A percentile compares a stretch with the other conserved stretches of the same genome.
phyloP scores from a whole-genome alignment of 37 sponge, comb jelly and placozoan genomes.

The Crambe crambe region DNA sequence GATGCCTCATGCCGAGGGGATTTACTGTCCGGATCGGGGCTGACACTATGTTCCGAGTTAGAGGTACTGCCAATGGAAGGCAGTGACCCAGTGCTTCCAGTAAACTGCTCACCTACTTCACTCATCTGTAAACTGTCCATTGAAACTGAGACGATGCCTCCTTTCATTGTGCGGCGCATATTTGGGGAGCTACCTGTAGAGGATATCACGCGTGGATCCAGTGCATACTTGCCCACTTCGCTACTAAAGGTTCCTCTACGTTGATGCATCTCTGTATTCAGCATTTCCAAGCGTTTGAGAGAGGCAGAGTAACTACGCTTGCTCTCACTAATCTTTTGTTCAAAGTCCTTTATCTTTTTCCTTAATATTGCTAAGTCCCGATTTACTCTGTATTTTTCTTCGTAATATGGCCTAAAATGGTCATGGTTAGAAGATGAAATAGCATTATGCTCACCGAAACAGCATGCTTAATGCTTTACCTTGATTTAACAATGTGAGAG shows the following conservation, averaged over 20 bases:
- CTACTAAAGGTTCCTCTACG: background rate
- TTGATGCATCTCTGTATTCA: slow-evolving; percentile 42
- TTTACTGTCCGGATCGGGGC: background rate
- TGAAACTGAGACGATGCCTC: background rate
- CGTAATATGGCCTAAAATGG: slow-evolving; percentile 31
- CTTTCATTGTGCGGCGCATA: background rate
- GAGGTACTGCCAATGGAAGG: slow-evolving; percentile 29
- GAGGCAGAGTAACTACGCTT: slow-evolving; percentile 32
- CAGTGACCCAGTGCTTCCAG: slow-evolving; percentile 33
- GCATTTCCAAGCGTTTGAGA: slow-evolving; percentile 33
- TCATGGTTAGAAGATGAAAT: background rate
- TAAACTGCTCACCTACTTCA: slow-evolving; percentile 11
- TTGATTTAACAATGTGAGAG: slow-evolving; percentile 41
- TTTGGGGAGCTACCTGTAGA: slow-evolving; percentile 23
- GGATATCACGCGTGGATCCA: slow-evolving; percentile 4
- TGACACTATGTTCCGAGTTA: background rate
- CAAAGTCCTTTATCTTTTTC: background rate
- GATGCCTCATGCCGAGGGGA: background rate
- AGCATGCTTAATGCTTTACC: background rate
- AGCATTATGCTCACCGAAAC: background rate
- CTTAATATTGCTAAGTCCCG: slow-evolving; percentile 6
- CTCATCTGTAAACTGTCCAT: slow-evolving; percentile 21
- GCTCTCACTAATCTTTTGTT: slow-evolving; percentile 10
- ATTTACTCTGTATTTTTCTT: slow-evolving; percentile 29
- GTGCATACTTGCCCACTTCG: background rate